Conservation (phyloP, 2,113 vertebrate genomes). For the Pampusana beccarii region DNA sequence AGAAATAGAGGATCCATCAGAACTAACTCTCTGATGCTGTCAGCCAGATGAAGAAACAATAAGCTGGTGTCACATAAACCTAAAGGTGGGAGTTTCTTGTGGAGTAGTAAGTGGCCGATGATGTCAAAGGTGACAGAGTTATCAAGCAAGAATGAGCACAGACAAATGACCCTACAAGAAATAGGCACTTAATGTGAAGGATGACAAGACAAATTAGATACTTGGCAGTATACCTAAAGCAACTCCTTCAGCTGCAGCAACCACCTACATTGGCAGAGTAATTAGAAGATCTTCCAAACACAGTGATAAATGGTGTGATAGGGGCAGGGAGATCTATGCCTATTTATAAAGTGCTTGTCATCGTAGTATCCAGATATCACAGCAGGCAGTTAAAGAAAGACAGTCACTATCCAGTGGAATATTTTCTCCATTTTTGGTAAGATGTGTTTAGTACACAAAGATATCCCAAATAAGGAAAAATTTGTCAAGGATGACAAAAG, state of each 20-base stretch:
- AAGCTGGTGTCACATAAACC: constrained; percentile 37
- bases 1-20: constrained; percentile 16
- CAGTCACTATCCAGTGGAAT: neutral
- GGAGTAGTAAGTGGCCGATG: neutral
- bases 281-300: constrained; percentile 69
- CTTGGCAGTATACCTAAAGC: constrained; percentile 61
- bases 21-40: neutral
- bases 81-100: constrained; percentile 29
- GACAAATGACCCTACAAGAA: constrained; percentile 61
- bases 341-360: constrained; percentile 62
- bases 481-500: neutral
- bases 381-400: neutral
- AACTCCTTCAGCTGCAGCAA: constrained; percentile 56
- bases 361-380: neutral
- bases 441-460: neutral
- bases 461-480: neutral
- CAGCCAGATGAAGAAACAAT: constrained; percentile 28
- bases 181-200: constrained; percentile 40
- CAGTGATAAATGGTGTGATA: constrained; percentile 62
- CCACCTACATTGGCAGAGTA: constrained; percentile 69
- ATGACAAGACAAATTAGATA: constrained; percentile 68
- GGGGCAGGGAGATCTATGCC: constrained; percentile 38
- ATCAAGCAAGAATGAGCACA: constrained; percentile 55
- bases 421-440: neutral
- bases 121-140: constrained; percentile 65